A percentile compares a stretch with the other conserved stretches of the same genome.
These are phyloP conservation scores for Tyto alba DNA, from an alignment of 2,113 vertebrate species.

Conservation along the genomic window DNA sequence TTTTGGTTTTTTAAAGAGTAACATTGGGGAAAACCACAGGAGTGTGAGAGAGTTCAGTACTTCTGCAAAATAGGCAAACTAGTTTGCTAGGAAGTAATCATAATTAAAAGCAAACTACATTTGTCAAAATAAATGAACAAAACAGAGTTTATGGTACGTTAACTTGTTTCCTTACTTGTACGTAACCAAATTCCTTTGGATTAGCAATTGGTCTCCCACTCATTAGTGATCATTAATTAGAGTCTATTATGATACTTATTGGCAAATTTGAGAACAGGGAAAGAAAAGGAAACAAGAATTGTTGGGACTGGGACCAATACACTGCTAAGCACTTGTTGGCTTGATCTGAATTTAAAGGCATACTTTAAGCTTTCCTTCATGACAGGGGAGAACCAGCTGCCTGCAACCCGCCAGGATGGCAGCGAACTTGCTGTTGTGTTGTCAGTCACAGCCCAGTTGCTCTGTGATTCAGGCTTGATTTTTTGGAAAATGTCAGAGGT, in stretches of 20 bases:
- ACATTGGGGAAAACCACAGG: neutral
- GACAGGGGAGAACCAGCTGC: neutral
- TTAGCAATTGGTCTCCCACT: slow-evolving; percentile 21
- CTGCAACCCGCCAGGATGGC: neutral
- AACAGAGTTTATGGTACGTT: slow-evolving; percentile 19
- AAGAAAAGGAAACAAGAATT: neutral
- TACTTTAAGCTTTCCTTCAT: neutral
- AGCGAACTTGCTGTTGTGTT: neutral
- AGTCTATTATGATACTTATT: slow-evolving; percentile 1
- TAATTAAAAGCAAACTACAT: slow-evolving; percentile 16
- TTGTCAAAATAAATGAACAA: slow-evolving; percentile 54
- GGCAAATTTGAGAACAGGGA: neutral
- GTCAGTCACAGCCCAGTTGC: neutral
- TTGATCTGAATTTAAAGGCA: neutral
- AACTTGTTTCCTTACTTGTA: slow-evolving; percentile 48
- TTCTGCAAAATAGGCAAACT: neutral
- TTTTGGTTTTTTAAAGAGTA: neutral
- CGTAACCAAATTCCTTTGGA: slow-evolving; percentile 18
- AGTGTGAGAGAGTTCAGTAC: neutral
- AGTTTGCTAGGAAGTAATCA: slow-evolving; percentile 10
- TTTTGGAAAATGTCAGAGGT: neutral
- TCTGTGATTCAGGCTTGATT: neutral
- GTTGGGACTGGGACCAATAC: neutral
- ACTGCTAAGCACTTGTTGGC: neutral
- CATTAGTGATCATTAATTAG: slow-evolving; percentile 46